Evolutionary conservation across 2,888 invertebrate genomes (phyloP).

Genomic region (Cosmopolites sordidus): DNA sequence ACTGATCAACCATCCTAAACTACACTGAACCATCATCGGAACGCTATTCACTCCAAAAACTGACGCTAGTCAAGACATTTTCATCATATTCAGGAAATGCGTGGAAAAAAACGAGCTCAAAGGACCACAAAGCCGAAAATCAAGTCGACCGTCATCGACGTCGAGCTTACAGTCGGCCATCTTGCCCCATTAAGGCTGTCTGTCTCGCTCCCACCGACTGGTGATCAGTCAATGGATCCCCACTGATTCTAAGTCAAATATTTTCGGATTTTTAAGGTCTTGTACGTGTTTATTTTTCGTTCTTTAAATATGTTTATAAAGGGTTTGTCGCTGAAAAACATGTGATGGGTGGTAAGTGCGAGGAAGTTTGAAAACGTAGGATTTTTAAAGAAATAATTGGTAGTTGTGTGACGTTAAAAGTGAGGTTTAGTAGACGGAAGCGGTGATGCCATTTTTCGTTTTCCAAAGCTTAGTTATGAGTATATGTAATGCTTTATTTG

Average conservation of each 20-base stretch:
- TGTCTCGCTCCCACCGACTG: constrained; percentile 12
- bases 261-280: constrained; percentile 24
- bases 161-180: constrained; percentile 38
- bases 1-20: neutral
- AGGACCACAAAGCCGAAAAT: constrained; percentile 11
- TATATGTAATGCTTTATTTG: too few species aligned
- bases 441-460: too few species aligned
- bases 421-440: too few species aligned
- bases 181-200: constrained; percentile 40
- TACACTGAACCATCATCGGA: neutral
- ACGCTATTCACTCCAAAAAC: too few species aligned
- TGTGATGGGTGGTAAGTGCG: too few species aligned
- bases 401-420: too few species aligned
- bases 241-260: constrained; percentile 20
- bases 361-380: too few species aligned
- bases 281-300: neutral
- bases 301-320: neutral
- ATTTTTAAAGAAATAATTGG: too few species aligned
- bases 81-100: too few species aligned
- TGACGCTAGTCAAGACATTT: too few species aligned
- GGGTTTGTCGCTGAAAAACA: too few species aligned
- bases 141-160: constrained; percentile 23
- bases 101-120: constrained; percentile 4
- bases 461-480: too few species aligned
- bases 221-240: constrained; percentile 13